A percentile compares a stretch with the other conserved stretches of the same genome.
phyloP scores from a whole-genome alignment of 1,140 invertebrate genomes.

The Yoshiicerus persimilis region DNA sequence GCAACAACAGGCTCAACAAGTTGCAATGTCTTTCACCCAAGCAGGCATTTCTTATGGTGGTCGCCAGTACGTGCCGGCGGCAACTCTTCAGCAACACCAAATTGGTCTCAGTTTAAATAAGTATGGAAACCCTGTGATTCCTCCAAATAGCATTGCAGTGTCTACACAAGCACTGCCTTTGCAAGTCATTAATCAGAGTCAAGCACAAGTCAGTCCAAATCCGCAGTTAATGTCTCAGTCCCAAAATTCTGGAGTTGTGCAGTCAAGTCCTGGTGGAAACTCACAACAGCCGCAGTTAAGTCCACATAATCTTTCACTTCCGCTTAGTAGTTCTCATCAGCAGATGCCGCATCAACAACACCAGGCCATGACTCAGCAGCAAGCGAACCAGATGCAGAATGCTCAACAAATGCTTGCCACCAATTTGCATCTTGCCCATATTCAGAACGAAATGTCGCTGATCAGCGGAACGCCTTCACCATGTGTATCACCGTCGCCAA shows the following conservation, averaged over 20 bases:
- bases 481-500: constrained; percentile 19
- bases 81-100: constrained; percentile 19
- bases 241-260: neutral
- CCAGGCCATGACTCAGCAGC: neutral
- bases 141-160: neutral
- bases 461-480: constrained; percentile 27
- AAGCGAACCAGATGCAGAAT: neutral
- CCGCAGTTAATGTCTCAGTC: neutral
- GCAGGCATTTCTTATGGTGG: neutral
- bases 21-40: neutral
- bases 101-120: constrained; percentile 1
- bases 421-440: neutral
- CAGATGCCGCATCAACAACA: neutral
- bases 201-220: neutral
- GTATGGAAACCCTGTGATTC: neutral
- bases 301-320: neutral
- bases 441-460: neutral
- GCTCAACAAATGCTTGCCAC: neutral
- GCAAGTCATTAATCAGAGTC: neutral
- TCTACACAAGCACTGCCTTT: neutral
- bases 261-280: neutral
- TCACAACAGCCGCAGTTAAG: neutral
- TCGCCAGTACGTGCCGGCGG: neutral
- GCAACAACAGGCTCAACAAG: neutral
- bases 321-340: neutral